phyloP scores from a whole-genome alignment of 2,888 invertebrate genomes.

The Cremastinae sp. region DNA sequence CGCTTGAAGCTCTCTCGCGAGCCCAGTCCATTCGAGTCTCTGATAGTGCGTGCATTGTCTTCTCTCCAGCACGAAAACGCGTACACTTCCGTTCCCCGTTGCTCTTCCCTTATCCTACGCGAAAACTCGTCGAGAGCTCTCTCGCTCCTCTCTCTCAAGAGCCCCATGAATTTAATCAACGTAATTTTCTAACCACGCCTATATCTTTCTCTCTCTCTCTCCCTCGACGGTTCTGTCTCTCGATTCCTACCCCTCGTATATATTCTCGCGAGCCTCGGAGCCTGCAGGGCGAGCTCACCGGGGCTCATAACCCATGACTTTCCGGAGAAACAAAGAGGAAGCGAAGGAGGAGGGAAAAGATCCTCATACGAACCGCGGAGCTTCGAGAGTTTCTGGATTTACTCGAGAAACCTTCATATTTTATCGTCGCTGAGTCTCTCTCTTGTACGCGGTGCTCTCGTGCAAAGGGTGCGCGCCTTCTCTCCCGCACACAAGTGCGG shows the following conservation, averaged over 20 bases:
- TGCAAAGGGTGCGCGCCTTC: conserved; percentile 32
- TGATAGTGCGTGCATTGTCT: conserved; percentile 68
- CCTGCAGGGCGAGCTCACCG: conserved; percentile 35
- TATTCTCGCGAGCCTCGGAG: conserved; percentile 49
- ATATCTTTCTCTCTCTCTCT: conserved; percentile 18
- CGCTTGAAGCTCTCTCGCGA: not conserved
- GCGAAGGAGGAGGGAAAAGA: not conserved
- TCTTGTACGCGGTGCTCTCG: conserved; percentile 1
- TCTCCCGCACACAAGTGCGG: too few species aligned
- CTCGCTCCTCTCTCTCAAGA: conserved; percentile 43
- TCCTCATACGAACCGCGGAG: not conserved
- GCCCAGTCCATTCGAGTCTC: conserved; percentile 33
- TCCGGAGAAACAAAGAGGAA: conserved; percentile 10
- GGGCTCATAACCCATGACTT: conserved; percentile 48
- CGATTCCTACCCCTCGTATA: conserved; percentile 13
- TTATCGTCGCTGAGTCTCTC: conserved; percentile 52
- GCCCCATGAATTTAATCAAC: conserved; percentile 74
- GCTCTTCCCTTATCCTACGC: conserved; percentile 49
- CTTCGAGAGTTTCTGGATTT: conserved; percentile 68
- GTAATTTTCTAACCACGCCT: conserved; percentile 74
- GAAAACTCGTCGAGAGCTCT: conserved; percentile 60
- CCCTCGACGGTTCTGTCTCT: conserved; percentile 16
- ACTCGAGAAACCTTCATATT: conserved; percentile 66
- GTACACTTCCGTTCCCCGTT: conserved; percentile 44
- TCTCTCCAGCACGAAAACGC: conserved; percentile 52